Evolutionary conservation across 2,113 vertebrate genomes (phyloP).

Genomic region (Spea multiplicata): DNA sequence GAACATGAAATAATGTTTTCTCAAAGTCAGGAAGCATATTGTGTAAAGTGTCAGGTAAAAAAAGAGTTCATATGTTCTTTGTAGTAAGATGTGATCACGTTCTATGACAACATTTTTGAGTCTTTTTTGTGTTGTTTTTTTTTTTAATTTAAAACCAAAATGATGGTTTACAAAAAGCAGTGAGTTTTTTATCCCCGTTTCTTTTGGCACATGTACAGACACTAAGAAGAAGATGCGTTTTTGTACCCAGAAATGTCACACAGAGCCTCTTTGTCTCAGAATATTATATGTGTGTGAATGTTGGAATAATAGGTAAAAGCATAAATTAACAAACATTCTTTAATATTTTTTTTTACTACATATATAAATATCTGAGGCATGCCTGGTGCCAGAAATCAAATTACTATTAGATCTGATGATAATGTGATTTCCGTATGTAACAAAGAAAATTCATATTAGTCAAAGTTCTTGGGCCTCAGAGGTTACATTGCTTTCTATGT

Average conservation of each 20-base stretch:
- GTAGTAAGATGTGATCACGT: conserved; percentile 58
- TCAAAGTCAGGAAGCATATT: conserved; percentile 67
- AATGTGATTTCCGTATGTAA: no score
- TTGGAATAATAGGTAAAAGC: no score
- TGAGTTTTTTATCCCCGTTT: neutral
- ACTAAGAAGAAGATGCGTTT: neutral
- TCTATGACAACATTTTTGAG: conserved; percentile 54
- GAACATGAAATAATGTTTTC: conserved; percentile 78
- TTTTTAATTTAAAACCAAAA: conserved; percentile 7
- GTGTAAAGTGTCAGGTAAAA: conserved; percentile 70
- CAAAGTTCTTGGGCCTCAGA: no score
- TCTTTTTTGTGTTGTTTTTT: neutral
- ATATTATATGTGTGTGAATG: no score
- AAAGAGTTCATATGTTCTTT: conserved; percentile 61
- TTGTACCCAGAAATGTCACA: neutral
- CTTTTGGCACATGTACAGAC: neutral
- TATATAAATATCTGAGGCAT: no score
- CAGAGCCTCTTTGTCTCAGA: no score
- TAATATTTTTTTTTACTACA: no score
- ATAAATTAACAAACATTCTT: no score
- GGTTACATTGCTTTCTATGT: no score
- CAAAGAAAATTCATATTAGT: no score
- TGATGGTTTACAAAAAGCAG: neutral
- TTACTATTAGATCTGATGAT: no score
- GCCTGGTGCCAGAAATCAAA: no score